A percentile compares a stretch with the other conserved stretches of the same genome.
These are phyloP conservation scores for Charaxes varanes DNA, from an alignment of 1,140 invertebrate species.

Conservation along the genomic window DNA sequence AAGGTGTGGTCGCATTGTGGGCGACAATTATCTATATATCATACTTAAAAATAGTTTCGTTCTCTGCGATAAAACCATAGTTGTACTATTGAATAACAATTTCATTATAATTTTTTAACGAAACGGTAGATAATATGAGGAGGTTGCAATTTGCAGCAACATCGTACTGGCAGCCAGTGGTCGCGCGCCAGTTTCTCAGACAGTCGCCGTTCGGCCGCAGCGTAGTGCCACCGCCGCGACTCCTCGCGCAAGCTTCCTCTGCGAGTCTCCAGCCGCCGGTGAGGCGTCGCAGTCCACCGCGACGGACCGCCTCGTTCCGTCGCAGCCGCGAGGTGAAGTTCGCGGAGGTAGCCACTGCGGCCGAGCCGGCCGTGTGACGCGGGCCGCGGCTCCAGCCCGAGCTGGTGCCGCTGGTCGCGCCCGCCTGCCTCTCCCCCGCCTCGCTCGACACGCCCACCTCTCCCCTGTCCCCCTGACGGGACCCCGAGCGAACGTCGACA, in stretches of 20 bases:
- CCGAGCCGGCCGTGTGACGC: conserved; percentile 55
- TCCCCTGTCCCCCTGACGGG: conserved; percentile 37
- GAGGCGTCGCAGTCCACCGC: conserved; percentile 40
- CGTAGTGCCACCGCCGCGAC: conserved; percentile 35
- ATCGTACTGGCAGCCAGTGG: conserved; percentile 77
- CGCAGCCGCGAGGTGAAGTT: conserved; percentile 74
- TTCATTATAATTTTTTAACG: no score
- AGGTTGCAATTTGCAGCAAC: conserved; percentile 33
- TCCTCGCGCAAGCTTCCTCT: conserved; percentile 59
- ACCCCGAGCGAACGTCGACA: conserved; percentile 33
- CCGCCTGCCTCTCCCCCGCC: conserved; percentile 25
- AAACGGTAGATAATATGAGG: no score
- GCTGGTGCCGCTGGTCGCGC: conserved; percentile 56
- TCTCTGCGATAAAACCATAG: no score
- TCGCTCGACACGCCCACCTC: conserved; percentile 19
- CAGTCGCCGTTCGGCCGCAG: conserved; percentile 75
- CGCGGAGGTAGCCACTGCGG: conserved; percentile 50
- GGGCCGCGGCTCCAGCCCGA: conserved; percentile 63
- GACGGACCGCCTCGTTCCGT: conserved; percentile 52
- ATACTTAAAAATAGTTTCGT: no score
- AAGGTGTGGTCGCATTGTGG: no score
- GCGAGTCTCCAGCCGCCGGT: conserved; percentile 49
- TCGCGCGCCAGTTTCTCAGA: conserved; percentile 78
- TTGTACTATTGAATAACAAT: no score
- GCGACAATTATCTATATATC: no score